Percentiles rank a stretch among this genome's conserved stretches.
phyloP scores from a whole-genome alignment of 2,888 invertebrate species.

The Ornithoptera alexandrae region DNA sequence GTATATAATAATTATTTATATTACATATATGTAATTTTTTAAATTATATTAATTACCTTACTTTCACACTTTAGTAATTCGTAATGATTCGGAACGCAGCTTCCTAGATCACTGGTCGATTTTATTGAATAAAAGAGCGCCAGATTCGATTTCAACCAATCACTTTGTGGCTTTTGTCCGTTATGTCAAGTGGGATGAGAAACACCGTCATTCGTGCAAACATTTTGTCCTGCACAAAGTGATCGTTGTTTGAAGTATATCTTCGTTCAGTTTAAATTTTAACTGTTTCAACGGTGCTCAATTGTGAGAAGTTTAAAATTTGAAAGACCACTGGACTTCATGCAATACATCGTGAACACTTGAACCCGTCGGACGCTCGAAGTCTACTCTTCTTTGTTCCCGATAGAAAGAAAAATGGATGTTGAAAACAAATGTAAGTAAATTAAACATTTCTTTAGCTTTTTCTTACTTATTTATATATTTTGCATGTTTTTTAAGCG shows the following conservation, averaged over 20 bases:
- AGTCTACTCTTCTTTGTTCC: constrained; percentile 40
- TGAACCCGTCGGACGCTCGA: constrained; percentile 49
- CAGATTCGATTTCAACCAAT: constrained; percentile 66
- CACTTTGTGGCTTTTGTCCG: constrained; percentile 45
- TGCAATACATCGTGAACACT: constrained; percentile 46
- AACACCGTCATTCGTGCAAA: constrained; percentile 33
- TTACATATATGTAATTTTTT: neutral
- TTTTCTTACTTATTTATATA: neutral
- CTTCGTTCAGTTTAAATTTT: constrained; percentile 52
- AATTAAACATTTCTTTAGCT: neutral
- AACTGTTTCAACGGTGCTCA: constrained; percentile 60
- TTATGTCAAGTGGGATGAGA: constrained; percentile 53
- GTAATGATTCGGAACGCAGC: constrained; percentile 29
- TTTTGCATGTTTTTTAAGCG: neutral
- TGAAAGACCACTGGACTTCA: constrained; percentile 29
- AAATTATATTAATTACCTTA: neutral
- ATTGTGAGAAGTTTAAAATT: constrained; percentile 36
- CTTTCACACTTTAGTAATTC: neutral
- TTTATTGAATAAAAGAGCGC: constrained; percentile 52
- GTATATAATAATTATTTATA: neutral
- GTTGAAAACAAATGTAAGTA: constrained; percentile 69
- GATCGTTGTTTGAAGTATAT: constrained; percentile 33
- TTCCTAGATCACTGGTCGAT: constrained; percentile 39
- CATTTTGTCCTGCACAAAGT: constrained; percentile 24
- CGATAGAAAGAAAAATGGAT: constrained; percentile 54